Base-by-base conservation (phyloP, 2,113 vertebrate species). In the Cyprinus carpio region DNA sequence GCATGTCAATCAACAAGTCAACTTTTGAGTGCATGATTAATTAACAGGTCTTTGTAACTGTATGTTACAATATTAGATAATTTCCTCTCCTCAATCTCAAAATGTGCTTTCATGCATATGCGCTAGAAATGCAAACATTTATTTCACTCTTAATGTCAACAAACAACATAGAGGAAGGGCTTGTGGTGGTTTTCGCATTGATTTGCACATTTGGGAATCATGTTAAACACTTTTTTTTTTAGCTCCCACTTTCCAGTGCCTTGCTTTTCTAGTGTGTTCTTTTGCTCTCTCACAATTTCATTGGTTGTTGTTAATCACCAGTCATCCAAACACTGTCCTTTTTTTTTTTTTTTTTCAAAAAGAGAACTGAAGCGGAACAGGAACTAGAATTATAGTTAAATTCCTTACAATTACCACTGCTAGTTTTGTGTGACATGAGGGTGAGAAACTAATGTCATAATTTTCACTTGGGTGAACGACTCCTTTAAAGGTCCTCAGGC, bases 401-500 rank as follows among this genome's bases (percentile, higher is more conserved):
- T 40, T 40, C 20, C 34, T 16, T 51, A 51, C 49, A 51, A 51
- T 51, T 20, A 58, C 54, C 7, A 2, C 23, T 72, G 34, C 34
- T 72, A 40, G 69, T 72, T 72, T 40, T 72, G 20, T 40, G 69
- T 40, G 34, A 71, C 31, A 40, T 23, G 15, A n/a, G 34, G 20
- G 10, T 71, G 67, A 23, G 31, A 23, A 71, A 40, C 20, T 71
- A 20, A 85, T 85, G 85, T 25, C 54, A 71, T 71, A 12, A 71
- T 71, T 71, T 40, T 23, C 2, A 20, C 7, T 58, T 16, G 49
- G 49, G 49, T 51, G 49, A 51, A 51, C 4, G 13, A 5, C 15
- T 51, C 49, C 49, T 51, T 16, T 51, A 51, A 51, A 51, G 49
- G 49, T 40, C 34, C 69, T 40, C 69, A 40, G 18, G 67, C 67